These are phyloP conservation scores for Nerophis lumbriciformis DNA, from an alignment of 2,113 vertebrate species.

Conservation along the genomic window DNA sequence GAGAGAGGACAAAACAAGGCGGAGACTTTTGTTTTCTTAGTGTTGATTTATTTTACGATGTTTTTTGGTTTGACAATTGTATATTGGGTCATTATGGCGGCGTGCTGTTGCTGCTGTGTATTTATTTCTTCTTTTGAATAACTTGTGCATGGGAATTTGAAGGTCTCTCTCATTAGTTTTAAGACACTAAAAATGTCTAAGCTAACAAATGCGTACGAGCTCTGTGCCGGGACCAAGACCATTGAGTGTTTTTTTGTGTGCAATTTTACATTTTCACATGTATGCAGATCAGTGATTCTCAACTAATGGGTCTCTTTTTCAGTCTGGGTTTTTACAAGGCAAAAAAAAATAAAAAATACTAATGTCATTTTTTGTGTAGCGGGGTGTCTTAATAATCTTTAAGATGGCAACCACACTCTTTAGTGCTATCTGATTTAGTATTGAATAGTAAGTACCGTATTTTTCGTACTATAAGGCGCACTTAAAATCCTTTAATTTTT, in stretches of 20 bases:
- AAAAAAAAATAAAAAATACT: too few species aligned
- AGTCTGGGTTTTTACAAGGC: too few species aligned
- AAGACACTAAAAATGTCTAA: slow-evolving; percentile 32
- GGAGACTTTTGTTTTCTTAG: slow-evolving; percentile 35
- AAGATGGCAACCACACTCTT: too few species aligned
- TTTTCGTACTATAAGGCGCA: too few species aligned
- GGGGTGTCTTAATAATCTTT: too few species aligned
- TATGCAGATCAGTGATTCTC: not conserved
- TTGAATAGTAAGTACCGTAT: too few species aligned
- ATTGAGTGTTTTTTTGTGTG: slow-evolving; percentile 10
- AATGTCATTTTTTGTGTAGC: too few species aligned
- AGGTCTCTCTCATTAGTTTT: slow-evolving; percentile 25
- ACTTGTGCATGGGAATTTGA: slow-evolving; percentile 27
- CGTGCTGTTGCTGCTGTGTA: slow-evolving; percentile 19
- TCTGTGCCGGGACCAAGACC: slow-evolving; percentile 17
- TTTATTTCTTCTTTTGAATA: slow-evolving; percentile 42
- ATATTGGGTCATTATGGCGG: slow-evolving; percentile 55
- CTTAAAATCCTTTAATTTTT: too few species aligned
- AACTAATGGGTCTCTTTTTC: too few species aligned
- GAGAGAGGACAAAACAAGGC: slow-evolving; percentile 9
- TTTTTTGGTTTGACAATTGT: slow-evolving; percentile 39
- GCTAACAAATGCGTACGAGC: slow-evolving; percentile 23
- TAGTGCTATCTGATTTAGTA: too few species aligned
- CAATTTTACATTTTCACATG: not conserved
- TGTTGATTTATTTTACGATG: slow-evolving; percentile 44